Evolutionary conservation across 2,797 vertebrate genomes (phyloP), one percentile per base, ranked within the genome.

Genomic region (Carapus acus): DNA sequence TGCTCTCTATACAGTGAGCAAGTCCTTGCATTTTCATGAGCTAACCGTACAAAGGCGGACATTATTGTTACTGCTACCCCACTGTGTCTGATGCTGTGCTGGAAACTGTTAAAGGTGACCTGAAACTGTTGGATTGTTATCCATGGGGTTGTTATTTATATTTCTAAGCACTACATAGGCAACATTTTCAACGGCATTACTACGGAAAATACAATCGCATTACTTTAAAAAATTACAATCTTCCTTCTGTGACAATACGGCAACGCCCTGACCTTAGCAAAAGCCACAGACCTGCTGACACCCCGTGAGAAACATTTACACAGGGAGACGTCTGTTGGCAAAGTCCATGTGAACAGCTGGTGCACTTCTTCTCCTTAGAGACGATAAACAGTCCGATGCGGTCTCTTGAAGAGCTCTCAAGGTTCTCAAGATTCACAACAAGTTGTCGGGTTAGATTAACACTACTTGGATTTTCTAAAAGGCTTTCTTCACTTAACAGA

Each of bases 341-440:
- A 7, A 50, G 68, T 65, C 64, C 81, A 60, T 71, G 76, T 85
- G 81, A 77, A 78, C 84, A 85, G 82, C 80, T 74, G 85, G 63
- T 54, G 43, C 66, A 62, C 71, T 61, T 62, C 74, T 40, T 33
- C 53, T 56, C 24, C 61, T 77, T 62, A 55, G 47, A 40, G 43
- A 50, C 18, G 34, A 23, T 38, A 21, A 62, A 43, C 29, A 45
- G 27, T 52, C 48, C 41, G 43, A 31, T 59, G 11, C 46, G 36
- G 53, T 39, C 58, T 54, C 57, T 64, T 38, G 13, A 54, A 67
- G 22, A 43, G 34, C 51, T 71, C 56, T 62, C 67, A 17, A 18
- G 57, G 73, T 57, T 43, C 41, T 43, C 15, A 17, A 33, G n/a
- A n/a, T n/a, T n/a, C n/a, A n/a, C n/a, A n/a, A n/a, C n/a, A n/a